Evolutionary conservation across 2,888 invertebrate species (phyloP).

Genomic region (Xestia rhomboidea): DNA sequence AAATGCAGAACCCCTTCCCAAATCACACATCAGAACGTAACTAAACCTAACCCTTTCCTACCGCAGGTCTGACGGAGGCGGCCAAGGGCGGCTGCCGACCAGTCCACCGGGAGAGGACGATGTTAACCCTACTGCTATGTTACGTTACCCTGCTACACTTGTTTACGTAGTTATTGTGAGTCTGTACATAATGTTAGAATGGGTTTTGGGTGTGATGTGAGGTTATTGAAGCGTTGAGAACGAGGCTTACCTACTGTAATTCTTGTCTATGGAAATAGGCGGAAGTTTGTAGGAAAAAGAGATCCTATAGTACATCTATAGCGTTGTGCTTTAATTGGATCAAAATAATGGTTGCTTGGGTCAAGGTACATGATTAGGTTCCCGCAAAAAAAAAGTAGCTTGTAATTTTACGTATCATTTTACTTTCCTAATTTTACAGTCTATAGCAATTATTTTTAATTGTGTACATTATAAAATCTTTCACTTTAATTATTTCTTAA

Average conservation of each 20-base stretch:
- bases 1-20: neutral
- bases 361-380: neutral
- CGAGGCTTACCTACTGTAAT: neutral
- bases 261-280: neutral
- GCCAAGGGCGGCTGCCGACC: conserved; percentile 80
- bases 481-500: neutral
- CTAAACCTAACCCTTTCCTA: conserved; percentile 30
- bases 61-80: conserved; percentile 86
- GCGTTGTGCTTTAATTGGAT: neutral
- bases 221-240: neutral
- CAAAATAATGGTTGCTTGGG: neutral
- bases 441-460: neutral
- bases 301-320: neutral
- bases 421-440: too few relatives aligned
- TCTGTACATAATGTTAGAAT: conserved; percentile 67
- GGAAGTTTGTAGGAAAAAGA: neutral
- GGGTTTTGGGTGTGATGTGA: conserved; percentile 62
- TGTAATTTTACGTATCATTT: neutral
- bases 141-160: conserved; percentile 75
- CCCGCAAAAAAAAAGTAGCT: neutral
- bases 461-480: neutral
- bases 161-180: conserved; percentile 79
- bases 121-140: conserved; percentile 76
- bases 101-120: conserved; percentile 72
- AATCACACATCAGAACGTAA: neutral